These are phyloP conservation scores for Scrobipalpa costella DNA, from an alignment of 2,888 invertebrate genomes.

Conservation along the genomic window DNA sequence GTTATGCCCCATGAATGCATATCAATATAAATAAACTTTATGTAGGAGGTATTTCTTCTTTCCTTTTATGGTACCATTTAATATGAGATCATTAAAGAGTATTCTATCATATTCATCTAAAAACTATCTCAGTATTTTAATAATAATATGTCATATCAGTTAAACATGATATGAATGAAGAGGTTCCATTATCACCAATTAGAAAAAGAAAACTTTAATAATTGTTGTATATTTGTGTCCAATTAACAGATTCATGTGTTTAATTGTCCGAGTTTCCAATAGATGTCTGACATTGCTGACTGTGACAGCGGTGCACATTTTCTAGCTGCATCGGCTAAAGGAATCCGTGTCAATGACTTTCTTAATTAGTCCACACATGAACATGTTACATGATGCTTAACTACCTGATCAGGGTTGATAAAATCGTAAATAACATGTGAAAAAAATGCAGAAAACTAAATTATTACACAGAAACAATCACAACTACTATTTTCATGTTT, in stretches of 20 bases:
- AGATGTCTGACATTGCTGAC: slow-evolving; percentile 13
- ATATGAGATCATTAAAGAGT: neutral
- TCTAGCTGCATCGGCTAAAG: slow-evolving; percentile 33
- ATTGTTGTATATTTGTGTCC: neutral
- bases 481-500: too few relatives aligned
- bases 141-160: neutral
- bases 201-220: slow-evolving; percentile 4
- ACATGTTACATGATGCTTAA: slow-evolving; percentile 10
- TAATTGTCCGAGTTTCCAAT: slow-evolving; percentile 13
- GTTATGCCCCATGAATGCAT: neutral
- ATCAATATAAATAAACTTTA: neutral
- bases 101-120: too few relatives aligned
- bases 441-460: too few relatives aligned
- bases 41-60: neutral
- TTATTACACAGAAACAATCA: too few relatives aligned
- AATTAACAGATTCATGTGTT: slow-evolving; percentile 12
- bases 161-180: neutral
- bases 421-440: neutral
- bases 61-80: slow-evolving; percentile 4
- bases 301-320: slow-evolving; percentile 13
- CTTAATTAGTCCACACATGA: slow-evolving; percentile 39
- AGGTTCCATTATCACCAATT: neutral
- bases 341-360: slow-evolving; percentile 46
- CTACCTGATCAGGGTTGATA: neutral
- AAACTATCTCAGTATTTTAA: too few relatives aligned